Evolutionary conservation across 1,140 invertebrate species (phyloP), one percentile per base, ranked within the genome.

Genomic region (Pogonognathellus flavescens): DNA sequence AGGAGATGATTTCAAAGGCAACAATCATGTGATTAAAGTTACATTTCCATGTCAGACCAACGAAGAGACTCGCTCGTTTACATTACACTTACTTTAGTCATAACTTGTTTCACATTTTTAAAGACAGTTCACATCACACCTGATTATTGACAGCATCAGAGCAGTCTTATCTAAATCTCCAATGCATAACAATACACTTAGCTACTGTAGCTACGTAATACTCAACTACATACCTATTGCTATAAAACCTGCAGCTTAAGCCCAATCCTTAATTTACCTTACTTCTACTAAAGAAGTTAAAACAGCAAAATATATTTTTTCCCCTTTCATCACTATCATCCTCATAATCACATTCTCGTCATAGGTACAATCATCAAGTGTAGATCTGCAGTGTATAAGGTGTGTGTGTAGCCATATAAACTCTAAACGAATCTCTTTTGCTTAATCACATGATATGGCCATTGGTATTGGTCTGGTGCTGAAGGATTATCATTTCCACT

Each of bases 71-170:
- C 20, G 22, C 25, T 66, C 62, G 20, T 66, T 66, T 31, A 66
- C 62, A 66, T 66, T 41, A 66, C 9, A 55, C 62, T 66, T 66
- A 66, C 25, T 66, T 66, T 25, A 66, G 62, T 66, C 62, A 66
- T 66, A 66, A 66, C 31, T 76, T 18, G 70, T 76, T 76, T 76
- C 49, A 16, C 16, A 76, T 76, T 76, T 76, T 76, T 49, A 76
- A 76, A 66, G 22, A 66, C 62, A 49, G 31, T 50, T 76, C 31
- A 76, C 70, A 49, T 50, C 14, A 18, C 70, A 50, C 70, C 70
- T 49, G 70, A 76, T 76, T 76, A 76, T 76, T 50, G 70, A 76
- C 70, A 76, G 41, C 70, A n/a, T n/a, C n/a, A 14, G n/a, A n/a
- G 53, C n/a, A 57, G 11, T 57, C 31, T 76, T 50, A 50, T 76